Conservation (phyloP, 2,113 vertebrate species). For the Aepyceros melampus region DNA sequence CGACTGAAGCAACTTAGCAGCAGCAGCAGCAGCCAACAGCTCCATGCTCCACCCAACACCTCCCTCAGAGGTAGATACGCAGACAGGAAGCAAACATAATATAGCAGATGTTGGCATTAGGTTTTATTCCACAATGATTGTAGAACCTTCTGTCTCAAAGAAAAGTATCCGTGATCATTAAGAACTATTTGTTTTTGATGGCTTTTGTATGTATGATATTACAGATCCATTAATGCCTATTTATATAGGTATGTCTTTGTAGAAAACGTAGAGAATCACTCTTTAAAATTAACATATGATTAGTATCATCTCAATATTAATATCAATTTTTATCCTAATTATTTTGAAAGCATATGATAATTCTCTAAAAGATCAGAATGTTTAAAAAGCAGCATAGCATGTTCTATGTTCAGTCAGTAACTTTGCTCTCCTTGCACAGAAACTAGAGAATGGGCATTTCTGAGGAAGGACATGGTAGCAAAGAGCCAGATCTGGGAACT, state of each 20-base stretch:
- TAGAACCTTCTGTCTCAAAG: not conserved
- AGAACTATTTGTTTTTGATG: not conserved
- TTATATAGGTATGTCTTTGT: not conserved
- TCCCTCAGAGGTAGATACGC: not conserved
- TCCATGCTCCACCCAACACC: too few species aligned
- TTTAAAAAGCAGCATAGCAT: not conserved
- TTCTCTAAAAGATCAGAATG: not conserved
- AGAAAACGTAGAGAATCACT: not conserved
- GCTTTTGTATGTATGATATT: not conserved
- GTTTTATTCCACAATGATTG: not conserved
- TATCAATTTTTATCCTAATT: not conserved
- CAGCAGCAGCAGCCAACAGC: not conserved
- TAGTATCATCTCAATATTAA: not conserved
- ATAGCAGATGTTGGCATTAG: not conserved
- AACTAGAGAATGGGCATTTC: not conserved
- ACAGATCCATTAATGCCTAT: not conserved
- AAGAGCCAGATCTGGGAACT: not conserved
- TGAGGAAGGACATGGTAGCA: not conserved
- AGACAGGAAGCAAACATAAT: not conserved
- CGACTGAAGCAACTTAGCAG: accelerated
- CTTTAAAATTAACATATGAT: not conserved
- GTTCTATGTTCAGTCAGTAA: not conserved
- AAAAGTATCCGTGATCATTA: not conserved
- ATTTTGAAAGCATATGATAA: not conserved
- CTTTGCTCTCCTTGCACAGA: not conserved